A percentile compares a stretch with the other conserved stretches of the same genome.
These are phyloP conservation scores for Caenorhabditis briggsae DNA, from an alignment of 1,140 invertebrate species.

Conservation along the genomic window DNA sequence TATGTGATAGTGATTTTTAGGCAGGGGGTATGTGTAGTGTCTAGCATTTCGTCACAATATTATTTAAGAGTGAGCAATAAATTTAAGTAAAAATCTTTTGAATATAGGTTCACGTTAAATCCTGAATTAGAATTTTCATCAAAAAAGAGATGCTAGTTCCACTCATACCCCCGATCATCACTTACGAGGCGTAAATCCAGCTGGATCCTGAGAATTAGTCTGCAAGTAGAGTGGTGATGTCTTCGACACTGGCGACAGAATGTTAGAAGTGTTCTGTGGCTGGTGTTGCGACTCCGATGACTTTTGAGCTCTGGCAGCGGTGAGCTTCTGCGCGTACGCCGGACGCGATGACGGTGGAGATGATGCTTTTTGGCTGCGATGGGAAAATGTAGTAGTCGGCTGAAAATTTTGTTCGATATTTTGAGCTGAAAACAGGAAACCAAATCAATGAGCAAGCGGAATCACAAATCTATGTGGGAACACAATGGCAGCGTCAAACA, in stretches of 20 bases:
- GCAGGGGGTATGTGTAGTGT: no score
- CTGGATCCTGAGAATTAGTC: not conserved
- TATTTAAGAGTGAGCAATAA: no score
- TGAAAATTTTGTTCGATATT: not conserved
- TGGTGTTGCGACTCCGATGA: not conserved
- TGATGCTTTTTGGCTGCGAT: conserved; percentile 21
- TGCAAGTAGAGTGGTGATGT: conserved; percentile 16
- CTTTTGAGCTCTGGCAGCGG: not conserved
- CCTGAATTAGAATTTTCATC: no score
- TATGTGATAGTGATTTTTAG: no score
- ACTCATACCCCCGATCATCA: not conserved
- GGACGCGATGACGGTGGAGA: conserved; percentile 20
- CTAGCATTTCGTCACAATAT: no score
- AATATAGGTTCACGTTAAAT: no score
- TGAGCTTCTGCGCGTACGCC: conserved; percentile 15
- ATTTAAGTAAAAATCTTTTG: no score
- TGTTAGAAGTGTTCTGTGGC: no score
- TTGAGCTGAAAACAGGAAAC: not conserved
- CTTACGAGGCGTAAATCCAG: conserved; percentile 40
- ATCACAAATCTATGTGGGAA: not conserved
- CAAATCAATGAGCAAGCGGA: not conserved
- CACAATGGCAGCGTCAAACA: no score
- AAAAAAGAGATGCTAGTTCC: not conserved
- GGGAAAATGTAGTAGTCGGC: conserved; percentile 28
- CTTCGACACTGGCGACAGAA: not conserved